Base-by-base conservation (phyloP, 2,113 vertebrate species). In the Cettia cetti region DNA sequence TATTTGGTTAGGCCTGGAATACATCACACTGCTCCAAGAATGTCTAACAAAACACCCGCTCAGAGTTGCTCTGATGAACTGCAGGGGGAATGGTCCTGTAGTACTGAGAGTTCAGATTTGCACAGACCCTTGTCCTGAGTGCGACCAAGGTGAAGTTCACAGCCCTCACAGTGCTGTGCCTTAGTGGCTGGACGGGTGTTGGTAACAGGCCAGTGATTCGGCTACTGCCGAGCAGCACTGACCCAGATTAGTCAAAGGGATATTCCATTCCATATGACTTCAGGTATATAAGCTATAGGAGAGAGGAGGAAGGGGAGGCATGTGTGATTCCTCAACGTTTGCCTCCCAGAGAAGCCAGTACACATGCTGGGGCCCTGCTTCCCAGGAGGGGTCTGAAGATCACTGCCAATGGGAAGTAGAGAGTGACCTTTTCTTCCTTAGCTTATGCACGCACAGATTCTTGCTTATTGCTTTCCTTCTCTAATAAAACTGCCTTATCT, bases 321-420 rank as follows among this genome's bases (percentile, higher is more conserved):
- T 42, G 50, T 0, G 3, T 28, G 30, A 17, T 42, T 52, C 47
- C 37, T 50, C 57, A 40, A 4, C 2, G 1, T 40, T 40, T 77
- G 22, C 17, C 28, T 22, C 30, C 23, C 1, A 0, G 13, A 77
- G 30, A 50, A 77, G 40, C 11, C 35, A 40, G 21, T 49, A 26
- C 2, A 0, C 21, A 9, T 40, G 37, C 35, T 33, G 45, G 17
- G 35, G 28, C 45, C 28, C 28, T 49, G 27, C 13, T 39, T 76
- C 10, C 13, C 3, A 0, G 33, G 20, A 47, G 59, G 42, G 20
- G 15, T 23, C 26, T 7, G 10, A 61, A 61, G 16, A 11, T 49
- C 3, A 0, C 16, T 42, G 30, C 13, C 23, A n/a, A n/a, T n/a
- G n/a, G n/a, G n/a, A 21, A 40, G 17, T 2, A 33, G 17, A 21